Base-by-base conservation (phyloP, 2,113 vertebrate species). In the Syrmaticus mikado region DNA sequence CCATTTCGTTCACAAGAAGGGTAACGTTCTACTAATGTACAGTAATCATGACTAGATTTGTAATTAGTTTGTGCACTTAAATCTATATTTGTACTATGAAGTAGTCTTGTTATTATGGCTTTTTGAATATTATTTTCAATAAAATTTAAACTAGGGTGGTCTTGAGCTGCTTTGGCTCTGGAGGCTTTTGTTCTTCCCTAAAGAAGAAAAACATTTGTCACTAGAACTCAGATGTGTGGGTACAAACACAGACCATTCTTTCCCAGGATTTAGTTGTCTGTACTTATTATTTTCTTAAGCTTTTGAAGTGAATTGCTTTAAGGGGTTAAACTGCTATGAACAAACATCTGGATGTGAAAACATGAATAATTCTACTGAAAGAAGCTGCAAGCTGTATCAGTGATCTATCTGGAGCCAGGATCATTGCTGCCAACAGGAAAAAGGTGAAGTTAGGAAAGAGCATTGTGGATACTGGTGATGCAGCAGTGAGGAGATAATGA, bases 61-160 rank as follows among this genome's bases (percentile, higher is more conserved):
- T 66, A 40, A 62, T 95, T 92, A 85, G 64, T 91, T 87, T 13
- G 3, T 83, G 67, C 78, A 64, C 70, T 91, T 80, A 67, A 67
- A 57, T 87, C 75, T 95, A 15, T 85, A 60, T 93, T 95, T 95
- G 89, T 96, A 90, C 77, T 86, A 41, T 5, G 48, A 64, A 40
- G 12, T 65, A 30, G 81, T 64, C 32, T 93, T 89, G 71, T 83
- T 91, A 81, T 41, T 57, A 76, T 40, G 91, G 53, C 76, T 88
- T 91, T 91, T 92, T 72, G 68, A 85, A 15, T 4, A 28, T 89
- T 92, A 25, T 91, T 91, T 85, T n/a, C 68, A 96, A 62, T 97
- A 95, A 96, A 96, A 74, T 11, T 53, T 57, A 91, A 45, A 78
- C 21, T 41, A 83, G 41, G 4, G 7, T 13, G 30, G 19, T 21